A percentile compares a stretch with the other conserved stretches of the same genome.
These are phyloP conservation scores for Microctonus aethiopoides DNA, from an alignment of 2,888 invertebrate genomes.

Conservation along the genomic window DNA sequence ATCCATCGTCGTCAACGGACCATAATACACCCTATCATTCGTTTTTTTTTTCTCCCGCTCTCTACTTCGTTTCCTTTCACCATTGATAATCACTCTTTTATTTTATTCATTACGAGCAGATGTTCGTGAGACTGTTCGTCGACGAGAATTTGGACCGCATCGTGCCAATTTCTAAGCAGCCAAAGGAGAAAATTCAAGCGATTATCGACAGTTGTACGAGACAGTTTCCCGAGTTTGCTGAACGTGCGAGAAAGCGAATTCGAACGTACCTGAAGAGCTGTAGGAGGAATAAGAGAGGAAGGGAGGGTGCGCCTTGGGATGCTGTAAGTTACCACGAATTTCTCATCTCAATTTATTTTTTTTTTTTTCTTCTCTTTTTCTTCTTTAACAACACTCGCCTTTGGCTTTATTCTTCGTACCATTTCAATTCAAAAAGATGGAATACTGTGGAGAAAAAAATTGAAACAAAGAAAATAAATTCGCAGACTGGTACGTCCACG, in stretches of 20 bases:
- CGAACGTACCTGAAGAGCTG: constrained; percentile 96
- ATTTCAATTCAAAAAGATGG: background rate
- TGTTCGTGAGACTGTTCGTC: constrained; percentile 96
- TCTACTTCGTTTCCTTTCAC: constrained; percentile 13
- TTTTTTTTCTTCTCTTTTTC: background rate
- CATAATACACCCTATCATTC: constrained; percentile 24
- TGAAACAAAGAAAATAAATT: constrained; percentile 9
- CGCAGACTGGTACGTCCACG: background rate
- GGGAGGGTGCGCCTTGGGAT: constrained; percentile 87
- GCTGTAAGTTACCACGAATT: constrained; percentile 74
- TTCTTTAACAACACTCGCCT: background rate
- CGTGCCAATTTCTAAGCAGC: constrained; percentile 97
- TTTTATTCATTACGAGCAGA: constrained; percentile 71
- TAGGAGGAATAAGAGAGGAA: constrained; percentile 90
- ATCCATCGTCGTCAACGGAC: constrained; percentile 1
- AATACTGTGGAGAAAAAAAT: background rate
- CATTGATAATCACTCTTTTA: constrained; percentile 16
- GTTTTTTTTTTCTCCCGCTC: constrained; percentile 5
- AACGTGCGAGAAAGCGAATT: constrained; percentile 93
- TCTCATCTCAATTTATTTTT: constrained; percentile 1
- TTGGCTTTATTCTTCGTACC: background rate
- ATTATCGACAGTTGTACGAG: constrained; percentile 97
- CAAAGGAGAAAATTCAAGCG: constrained; percentile 97
- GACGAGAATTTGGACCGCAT: constrained; percentile 96
- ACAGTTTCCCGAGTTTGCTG: constrained; percentile 96